Conservation (phyloP, 2,113 vertebrate species). For the Alces alces region DNA sequence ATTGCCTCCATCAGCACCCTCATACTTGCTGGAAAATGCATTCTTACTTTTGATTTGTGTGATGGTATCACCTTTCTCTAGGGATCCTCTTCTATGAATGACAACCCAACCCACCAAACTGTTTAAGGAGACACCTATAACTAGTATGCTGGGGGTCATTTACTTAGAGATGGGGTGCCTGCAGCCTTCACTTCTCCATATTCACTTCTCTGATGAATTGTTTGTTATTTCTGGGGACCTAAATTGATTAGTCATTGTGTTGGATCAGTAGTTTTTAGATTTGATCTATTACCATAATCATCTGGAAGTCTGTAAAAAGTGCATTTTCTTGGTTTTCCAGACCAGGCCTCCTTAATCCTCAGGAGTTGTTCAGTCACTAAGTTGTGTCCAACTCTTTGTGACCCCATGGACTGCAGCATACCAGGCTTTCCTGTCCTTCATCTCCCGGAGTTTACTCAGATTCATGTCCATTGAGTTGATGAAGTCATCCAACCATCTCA, state of each 20-base stretch:
- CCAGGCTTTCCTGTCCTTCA: background rate
- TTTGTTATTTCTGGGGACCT: background rate
- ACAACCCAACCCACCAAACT: background rate
- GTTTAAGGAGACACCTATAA: background rate
- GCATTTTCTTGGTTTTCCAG: background rate
- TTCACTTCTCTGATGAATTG: background rate
- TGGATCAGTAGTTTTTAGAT: background rate
- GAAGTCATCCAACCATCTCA: background rate
- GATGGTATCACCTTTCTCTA: background rate
- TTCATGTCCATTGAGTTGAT: background rate
- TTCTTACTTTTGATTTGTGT: background rate
- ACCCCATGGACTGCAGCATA: background rate
- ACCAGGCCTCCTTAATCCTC: background rate
- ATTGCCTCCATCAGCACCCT: background rate
- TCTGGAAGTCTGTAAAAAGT: background rate
- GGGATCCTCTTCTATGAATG: background rate
- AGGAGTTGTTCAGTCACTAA: background rate
- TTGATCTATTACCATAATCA: background rate
- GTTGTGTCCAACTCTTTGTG: background rate
- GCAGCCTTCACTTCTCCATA: background rate
- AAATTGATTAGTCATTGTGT: background rate
- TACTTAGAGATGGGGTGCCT: background rate
- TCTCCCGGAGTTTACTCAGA: background rate
- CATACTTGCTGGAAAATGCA: background rate
- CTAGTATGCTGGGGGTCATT: background rate